Evolutionary conservation across 2,888 invertebrate species (phyloP), one percentile per base, ranked within the genome.

Genomic region (Acleris holmiana): DNA sequence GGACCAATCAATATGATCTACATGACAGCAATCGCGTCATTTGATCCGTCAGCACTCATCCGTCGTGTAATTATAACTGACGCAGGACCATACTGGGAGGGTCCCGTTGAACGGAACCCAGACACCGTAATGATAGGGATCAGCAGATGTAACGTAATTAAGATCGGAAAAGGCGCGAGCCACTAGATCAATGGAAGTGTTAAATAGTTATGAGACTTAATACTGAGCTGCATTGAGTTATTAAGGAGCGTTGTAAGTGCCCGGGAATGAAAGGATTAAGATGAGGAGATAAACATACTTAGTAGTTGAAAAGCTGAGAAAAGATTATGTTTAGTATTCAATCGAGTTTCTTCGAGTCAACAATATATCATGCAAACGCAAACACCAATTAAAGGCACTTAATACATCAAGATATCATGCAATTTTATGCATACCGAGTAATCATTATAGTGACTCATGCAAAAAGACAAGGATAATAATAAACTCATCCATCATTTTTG

Each of bases 21-120:
- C 44, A 53, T 53, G 46, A n/a, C 29, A 61, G 21, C 19, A 5
- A 44, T 29, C 19, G 53, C 44, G 29, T 53, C 53, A 61, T 61
- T 61, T 46, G 53, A 55, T 61, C 60, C 53, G 47, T 18, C 15
- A 53, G 55, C 54, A 51, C 46, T 63, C 63, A 58, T 58, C 56
- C 53, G 25, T 57, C 49, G 41, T 46, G 67, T 78, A 78, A 79
- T 81, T 83, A 83, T 84, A 85, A 84, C 84, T 78, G 85, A 75
- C 80, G 69, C 69, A 71, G 69, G 69, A 48, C 86, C 84, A 77
- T 82, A 68, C 83, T 79, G 48, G 80, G 83, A 73, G 68, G 67
- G 68, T 80, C 77, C 83, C 82, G 83, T 81, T 82, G 73, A 70
- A 53, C 64, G 64, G 66, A 70, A 70, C 71, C 70, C 64, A 74